Conservation (phyloP, 2,113 vertebrate genomes). For the Oreochromis niloticus region DNA sequence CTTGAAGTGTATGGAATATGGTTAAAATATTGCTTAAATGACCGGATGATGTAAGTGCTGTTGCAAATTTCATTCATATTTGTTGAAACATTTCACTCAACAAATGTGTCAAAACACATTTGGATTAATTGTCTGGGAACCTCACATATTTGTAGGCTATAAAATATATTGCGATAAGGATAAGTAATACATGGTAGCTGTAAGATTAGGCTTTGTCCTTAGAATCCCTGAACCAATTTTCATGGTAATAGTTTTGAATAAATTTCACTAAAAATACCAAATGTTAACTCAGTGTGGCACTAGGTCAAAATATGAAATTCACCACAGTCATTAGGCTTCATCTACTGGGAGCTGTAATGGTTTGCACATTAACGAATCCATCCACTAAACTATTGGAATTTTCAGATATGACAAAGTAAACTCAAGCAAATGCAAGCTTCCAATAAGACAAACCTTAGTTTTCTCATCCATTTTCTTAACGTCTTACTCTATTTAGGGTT, state of each 20-base stretch:
- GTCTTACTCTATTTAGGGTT: neutral
- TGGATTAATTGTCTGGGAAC: neutral
- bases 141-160: neutral
- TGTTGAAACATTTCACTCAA: neutral
- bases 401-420: neutral
- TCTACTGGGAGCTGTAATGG: neutral
- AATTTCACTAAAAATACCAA: neutral
- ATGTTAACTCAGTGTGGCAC: neutral
- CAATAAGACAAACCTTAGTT: neutral
- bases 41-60: neutral
- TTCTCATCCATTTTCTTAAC: neutral
- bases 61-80: neutral
- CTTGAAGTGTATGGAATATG: neutral
- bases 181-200: neutral
- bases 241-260: neutral
- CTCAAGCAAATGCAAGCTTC: neutral
- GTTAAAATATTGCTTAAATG: neutral
- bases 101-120: neutral
- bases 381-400: neutral
- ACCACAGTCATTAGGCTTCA: neutral
- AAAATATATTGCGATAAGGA: neutral
- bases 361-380: neutral
- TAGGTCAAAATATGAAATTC: neutral
- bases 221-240: neutral
- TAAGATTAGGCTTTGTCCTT: neutral